Conservation (phyloP, 2,888 invertebrate species). For the Polymixis lichenea region DNA sequence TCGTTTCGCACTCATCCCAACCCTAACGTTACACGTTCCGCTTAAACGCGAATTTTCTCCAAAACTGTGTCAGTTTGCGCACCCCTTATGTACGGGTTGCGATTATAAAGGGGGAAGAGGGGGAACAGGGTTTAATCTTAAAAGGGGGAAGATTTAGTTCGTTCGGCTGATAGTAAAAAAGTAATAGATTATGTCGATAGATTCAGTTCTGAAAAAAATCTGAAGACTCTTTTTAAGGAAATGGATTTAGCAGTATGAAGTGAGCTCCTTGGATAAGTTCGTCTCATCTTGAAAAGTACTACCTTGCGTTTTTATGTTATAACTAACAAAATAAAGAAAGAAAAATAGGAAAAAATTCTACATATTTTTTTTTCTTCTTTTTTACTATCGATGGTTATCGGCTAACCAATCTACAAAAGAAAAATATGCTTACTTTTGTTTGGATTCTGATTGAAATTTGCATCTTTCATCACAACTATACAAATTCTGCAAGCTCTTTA, state of each 20-base stretch:
- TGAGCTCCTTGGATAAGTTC: too few relatives aligned
- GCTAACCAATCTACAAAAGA: neutral
- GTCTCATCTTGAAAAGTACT: neutral
- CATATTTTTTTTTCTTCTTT: too few relatives aligned
- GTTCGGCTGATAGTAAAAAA: constrained; percentile 21
- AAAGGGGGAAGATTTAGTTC: constrained; percentile 36
- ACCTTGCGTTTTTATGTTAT: neutral
- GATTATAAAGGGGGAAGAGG: constrained; percentile 25
- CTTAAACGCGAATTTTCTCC: constrained; percentile 19
- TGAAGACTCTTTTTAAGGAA: neutral
- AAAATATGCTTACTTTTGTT: neutral
- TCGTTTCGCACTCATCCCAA: constrained; percentile 12
- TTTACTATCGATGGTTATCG: too few relatives aligned
- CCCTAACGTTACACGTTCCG: constrained; percentile 17
- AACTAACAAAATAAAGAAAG: too few relatives aligned
- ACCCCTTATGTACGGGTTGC: constrained; percentile 16
- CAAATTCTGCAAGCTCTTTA: constrained; percentile 6
- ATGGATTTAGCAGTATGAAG: neutral
- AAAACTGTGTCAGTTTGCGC: constrained; percentile 37
- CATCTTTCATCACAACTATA: too few relatives aligned
- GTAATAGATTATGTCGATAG: constrained; percentile 24
- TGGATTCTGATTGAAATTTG: too few relatives aligned
- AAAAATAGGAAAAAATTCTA: too few relatives aligned
- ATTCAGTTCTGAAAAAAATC: constrained; percentile 15
- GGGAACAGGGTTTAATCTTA: constrained; percentile 38